Conservation (phyloP, 2,888 invertebrate species). For the Archips xylosteana region DNA sequence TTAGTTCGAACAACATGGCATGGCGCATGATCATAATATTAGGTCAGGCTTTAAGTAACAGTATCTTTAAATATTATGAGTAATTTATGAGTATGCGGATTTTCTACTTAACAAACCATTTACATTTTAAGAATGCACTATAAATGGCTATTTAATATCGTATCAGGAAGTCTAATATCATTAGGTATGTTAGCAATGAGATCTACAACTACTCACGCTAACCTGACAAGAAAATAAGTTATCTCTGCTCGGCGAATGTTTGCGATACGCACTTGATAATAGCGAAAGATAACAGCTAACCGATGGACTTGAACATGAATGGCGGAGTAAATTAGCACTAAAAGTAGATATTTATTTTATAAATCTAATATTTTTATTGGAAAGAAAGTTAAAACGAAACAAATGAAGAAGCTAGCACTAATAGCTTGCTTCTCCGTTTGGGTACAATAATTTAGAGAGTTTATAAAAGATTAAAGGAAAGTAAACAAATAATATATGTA, state of each 20-base stretch:
- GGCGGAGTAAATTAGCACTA: not conserved
- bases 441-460: not conserved
- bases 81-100: too few relatives aligned
- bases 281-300: constrained; percentile 21
- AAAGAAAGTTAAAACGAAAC: not conserved
- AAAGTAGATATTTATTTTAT: not conserved
- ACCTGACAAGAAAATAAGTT: constrained; percentile 32
- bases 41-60: too few relatives aligned
- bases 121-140: not conserved
- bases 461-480: not conserved
- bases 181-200: constrained; percentile 9
- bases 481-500: not conserved
- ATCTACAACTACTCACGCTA: not conserved
- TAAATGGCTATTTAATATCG: not conserved
- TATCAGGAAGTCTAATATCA: not conserved
- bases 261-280: constrained; percentile 18
- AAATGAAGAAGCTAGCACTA: not conserved
- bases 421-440: not conserved
- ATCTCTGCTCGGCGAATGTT: constrained; percentile 16
- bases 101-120: not conserved
- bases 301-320: constrained; percentile 17
- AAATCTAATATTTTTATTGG: not conserved
- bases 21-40: too few relatives aligned
- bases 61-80: too few relatives aligned
- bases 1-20: too few relatives aligned